Evolutionary conservation across 1,140 invertebrate species (phyloP), one percentile per base, ranked within the genome.

Genomic region (Solenopsis invicta): DNA sequence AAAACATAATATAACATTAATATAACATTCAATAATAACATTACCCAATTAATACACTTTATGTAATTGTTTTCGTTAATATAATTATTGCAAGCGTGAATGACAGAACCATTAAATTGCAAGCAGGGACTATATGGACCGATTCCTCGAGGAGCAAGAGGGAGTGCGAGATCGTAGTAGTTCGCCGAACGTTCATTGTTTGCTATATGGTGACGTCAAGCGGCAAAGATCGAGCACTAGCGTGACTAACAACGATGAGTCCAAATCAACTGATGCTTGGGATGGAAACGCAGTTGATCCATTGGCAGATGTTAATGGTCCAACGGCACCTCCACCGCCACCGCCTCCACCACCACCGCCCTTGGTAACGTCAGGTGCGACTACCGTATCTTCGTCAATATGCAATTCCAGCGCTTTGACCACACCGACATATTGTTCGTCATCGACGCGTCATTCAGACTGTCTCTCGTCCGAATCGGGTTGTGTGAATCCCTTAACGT

Each of bases 71-170:
- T 69, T 59, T 76, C n/a, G 13, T 88, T 67, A 34, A 80, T 41
- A 21, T 13, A 45, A 85, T 77, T 86, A 86, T 1, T 84, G 84
- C 75, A 88, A 91, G 75, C 41, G 74, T 85, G 90, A 91, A 91
- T 93, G 87, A 92, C 89, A 87, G 84, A 72, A 90, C 77, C 72
- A 71, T 88, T 86, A 78, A 91, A 88, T 88, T 41, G 91, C 89
- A 93, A 93, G 86, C 90, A 95, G 95, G 90, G 97, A 98, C 94
- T 97, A 97, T 93, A 97, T 98, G 97, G 97, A 98, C 92, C 95
- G 97, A 87, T 97, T 97, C 92, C 93, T 98, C 75, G 97, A 97
- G 92, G 97, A 97, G 88, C 96, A 97, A 93, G 97, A 97, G 80
- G 95, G 95, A 50, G 95, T 96, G 6, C 92, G 95, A 6, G 95